Conservation (phyloP, 2,888 invertebrate species). For the Brachynemurus nebulosus region DNA sequence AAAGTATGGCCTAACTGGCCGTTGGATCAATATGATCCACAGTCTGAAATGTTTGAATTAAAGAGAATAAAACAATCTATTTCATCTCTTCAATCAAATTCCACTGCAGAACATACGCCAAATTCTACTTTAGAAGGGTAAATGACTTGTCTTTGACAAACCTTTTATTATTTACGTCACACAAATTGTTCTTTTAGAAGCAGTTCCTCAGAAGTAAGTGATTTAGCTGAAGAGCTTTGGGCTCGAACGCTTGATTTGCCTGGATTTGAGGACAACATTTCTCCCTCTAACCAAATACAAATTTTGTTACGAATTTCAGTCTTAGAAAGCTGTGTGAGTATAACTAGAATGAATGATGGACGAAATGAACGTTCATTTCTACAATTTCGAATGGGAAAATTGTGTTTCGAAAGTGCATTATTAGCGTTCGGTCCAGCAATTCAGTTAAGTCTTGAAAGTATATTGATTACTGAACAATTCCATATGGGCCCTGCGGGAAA, state of each 20-base stretch:
- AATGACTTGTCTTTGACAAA: no score
- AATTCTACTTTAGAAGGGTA: no score
- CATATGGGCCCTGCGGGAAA: conserved; percentile 61
- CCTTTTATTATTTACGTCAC: no score
- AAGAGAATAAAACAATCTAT: no score
- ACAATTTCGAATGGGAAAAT: conserved; percentile 51
- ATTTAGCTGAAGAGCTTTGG: conserved; percentile 60
- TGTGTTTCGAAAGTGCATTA: conserved; percentile 58
- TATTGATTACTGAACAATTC: conserved; percentile 59
- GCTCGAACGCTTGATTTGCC: conserved; percentile 63
- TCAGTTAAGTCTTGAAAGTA: conserved; percentile 50
- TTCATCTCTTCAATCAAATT: no score
- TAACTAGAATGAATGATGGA: conserved; percentile 27
- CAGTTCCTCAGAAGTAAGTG: conserved; percentile 47
- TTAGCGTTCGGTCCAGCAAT: conserved; percentile 68
- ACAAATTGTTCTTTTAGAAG: no score
- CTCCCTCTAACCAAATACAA: conserved; percentile 59
- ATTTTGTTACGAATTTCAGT: conserved; percentile 55
- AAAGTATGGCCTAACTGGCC: not conserved
- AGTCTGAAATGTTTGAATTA: not conserved
- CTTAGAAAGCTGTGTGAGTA: conserved; percentile 35
- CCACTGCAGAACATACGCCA: no score
- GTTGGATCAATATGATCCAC: not conserved
- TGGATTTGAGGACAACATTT: conserved; percentile 71
- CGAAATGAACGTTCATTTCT: conserved; percentile 58